A percentile compares a stretch with the other conserved stretches of the same genome.
Conservation (phyloP, 2,113 vertebrate species). For the Pseudonaja textilis region DNA sequence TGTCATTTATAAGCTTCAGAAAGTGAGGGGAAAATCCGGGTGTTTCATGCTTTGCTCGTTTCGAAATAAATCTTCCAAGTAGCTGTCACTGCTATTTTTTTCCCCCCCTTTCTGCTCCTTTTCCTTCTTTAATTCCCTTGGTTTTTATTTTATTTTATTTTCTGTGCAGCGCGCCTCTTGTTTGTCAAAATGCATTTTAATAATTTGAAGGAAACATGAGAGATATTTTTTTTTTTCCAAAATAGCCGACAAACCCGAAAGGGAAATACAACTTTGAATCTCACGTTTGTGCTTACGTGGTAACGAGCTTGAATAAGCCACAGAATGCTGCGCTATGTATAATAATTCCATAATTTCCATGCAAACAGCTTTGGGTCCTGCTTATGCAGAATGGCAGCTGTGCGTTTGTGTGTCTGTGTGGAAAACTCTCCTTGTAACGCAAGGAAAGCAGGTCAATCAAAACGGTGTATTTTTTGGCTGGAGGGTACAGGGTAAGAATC, state of each 20-base stretch:
- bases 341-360: accelerated
- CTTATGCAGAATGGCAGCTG: neutral
- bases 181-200: accelerated
- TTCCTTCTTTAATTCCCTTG: neutral
- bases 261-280: neutral
- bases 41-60: slow-evolving; percentile 7
- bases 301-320: neutral
- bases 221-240: neutral
- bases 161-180: accelerated
- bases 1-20: neutral
- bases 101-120: accelerated
- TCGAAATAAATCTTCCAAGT: neutral
- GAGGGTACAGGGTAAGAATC: neutral
- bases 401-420: neutral
- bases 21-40: accelerated
- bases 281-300: neutral
- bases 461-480: slow-evolving; percentile 6
- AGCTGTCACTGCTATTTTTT: neutral
- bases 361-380: neutral
- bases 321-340: neutral
- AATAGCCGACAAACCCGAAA: accelerated
- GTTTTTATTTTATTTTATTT: neutral
- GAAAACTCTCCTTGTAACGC: neutral
- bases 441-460: neutral
- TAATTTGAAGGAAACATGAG: neutral